Evolutionary conservation across 2,797 vertebrate species (phyloP).

Genomic region (Eurystomus glaucurus): DNA sequence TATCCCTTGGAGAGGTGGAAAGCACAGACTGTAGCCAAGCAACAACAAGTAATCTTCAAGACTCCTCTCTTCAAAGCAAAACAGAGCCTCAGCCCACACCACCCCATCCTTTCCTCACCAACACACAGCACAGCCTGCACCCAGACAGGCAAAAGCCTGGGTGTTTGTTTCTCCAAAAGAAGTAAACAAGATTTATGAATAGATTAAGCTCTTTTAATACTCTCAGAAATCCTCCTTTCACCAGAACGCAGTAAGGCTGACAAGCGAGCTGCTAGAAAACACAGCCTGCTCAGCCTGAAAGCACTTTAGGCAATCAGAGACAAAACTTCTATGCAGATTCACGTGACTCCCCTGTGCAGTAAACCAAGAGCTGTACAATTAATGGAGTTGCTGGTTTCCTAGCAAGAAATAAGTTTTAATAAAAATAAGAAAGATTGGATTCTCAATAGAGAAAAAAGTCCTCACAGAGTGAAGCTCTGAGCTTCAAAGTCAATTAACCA

Average conservation of each 20-base stretch:
- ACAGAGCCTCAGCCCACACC: not conserved
- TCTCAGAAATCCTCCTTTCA: not conserved
- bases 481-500: not conserved
- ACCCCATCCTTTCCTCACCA: not conserved
- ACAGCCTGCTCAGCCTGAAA: not conserved
- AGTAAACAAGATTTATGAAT: not conserved
- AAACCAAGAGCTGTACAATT: not conserved
- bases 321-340: not conserved
- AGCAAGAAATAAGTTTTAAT: not conserved
- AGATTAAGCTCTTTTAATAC: not conserved
- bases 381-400: not conserved
- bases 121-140: not conserved
- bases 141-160: not conserved
- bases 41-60: conserved; percentile 15
- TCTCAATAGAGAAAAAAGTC: not conserved
- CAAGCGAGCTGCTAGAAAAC: not conserved
- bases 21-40: conserved; percentile 55
- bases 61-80: not conserved
- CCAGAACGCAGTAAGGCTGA: not conserved
- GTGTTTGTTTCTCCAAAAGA: not conserved
- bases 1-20: not conserved
- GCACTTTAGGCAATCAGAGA: not conserved
- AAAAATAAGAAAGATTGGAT: not conserved
- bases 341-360: not conserved
- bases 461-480: not conserved